Evolutionary conservation across 2,888 invertebrate genomes (phyloP).

Genomic region (Pristionchus mayeri): DNA sequence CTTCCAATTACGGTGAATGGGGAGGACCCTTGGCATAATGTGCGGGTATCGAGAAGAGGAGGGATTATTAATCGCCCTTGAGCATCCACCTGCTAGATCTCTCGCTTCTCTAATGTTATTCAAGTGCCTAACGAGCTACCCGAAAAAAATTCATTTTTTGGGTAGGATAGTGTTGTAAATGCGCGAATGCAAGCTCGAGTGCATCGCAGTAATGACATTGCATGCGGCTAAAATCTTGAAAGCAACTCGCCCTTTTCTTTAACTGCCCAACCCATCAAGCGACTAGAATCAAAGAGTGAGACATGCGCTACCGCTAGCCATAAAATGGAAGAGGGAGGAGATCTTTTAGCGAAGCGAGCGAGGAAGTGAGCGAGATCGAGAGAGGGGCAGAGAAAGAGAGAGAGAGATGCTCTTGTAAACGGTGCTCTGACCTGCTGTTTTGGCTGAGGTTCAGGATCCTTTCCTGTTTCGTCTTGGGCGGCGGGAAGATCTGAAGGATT

Average conservation of each 20-base stretch:
- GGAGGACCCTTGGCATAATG: neutral
- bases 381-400: neutral
- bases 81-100: neutral
- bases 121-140: too few relatives aligned
- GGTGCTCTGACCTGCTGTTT: conserved; percentile 30
- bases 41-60: conserved; percentile 16
- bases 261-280: neutral
- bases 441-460: conserved; percentile 12
- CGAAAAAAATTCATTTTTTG: too few relatives aligned
- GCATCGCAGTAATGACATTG: neutral
- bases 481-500: conserved; percentile 9
- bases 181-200: too few relatives aligned
- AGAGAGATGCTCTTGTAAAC: neutral
- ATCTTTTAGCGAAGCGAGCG: neutral
- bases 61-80: neutral
- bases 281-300: neutral
- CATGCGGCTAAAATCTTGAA: neutral
- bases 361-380: neutral
- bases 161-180: too few relatives aligned
- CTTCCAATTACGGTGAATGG: neutral
- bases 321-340: neutral
- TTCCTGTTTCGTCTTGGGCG: neutral
- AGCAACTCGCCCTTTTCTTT: neutral
- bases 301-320: conserved; percentile 34
- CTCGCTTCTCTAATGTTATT: too few relatives aligned